Percentiles rank a stretch among this genome's conserved stretches.
These are phyloP conservation scores for Phymastichus coffea DNA, from an alignment of 1,140 invertebrate genomes.

Conservation along the genomic window DNA sequence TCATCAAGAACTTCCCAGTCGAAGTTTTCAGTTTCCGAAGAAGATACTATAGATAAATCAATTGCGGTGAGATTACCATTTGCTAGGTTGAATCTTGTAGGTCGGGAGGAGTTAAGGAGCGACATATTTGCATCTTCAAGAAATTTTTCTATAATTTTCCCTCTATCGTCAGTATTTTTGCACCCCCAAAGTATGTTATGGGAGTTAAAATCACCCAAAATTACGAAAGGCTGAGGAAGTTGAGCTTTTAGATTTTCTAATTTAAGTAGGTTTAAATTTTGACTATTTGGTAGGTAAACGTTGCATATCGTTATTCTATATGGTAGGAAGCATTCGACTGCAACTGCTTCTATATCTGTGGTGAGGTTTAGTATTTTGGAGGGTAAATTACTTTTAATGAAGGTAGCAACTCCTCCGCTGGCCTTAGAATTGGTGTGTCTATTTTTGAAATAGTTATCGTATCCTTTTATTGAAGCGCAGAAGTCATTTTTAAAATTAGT, in stretches of 20 bases:
- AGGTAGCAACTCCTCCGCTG: conserved; percentile 36
- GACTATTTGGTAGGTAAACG: conserved; percentile 37
- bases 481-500: conserved; percentile 31
- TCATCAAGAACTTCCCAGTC: background rate
- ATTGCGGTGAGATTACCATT: conserved; percentile 35
- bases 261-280: conserved; percentile 20
- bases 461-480: conserved; percentile 12
- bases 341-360: conserved; percentile 34
- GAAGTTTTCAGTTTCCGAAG: background rate
- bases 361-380: conserved; percentile 29
- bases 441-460: background rate
- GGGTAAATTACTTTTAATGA: conserved; percentile 30
- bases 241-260: conserved; percentile 36
- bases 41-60: conserved; percentile 14
- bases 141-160: conserved; percentile 18
- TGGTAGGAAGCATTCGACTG: conserved; percentile 25
- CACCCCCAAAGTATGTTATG: conserved; percentile 43
- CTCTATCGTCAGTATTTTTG: conserved; percentile 28
- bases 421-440: conserved; percentile 6
- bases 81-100: conserved; percentile 36
- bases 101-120: conserved; percentile 35
- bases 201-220: too few relatives aligned
- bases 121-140: conserved; percentile 12
- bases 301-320: conserved; percentile 36
- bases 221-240: conserved; percentile 39